These are phyloP conservation scores for Drosophila demipolita DNA, from an alignment of 2,888 invertebrate genomes.

Conservation along the genomic window DNA sequence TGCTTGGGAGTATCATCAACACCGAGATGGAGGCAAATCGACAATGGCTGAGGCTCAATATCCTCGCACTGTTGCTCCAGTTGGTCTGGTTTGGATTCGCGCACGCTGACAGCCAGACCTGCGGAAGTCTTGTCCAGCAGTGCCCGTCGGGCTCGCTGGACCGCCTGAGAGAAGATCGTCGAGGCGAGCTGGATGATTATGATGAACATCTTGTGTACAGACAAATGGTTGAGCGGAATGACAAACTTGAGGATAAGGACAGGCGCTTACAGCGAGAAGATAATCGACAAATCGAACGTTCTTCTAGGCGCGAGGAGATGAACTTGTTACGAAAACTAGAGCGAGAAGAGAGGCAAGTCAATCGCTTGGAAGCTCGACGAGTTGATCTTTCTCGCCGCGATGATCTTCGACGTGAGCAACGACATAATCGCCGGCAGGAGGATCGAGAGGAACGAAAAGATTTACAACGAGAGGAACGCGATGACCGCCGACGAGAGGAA, in stretches of 20 bases:
- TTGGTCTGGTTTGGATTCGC: constrained; percentile 25
- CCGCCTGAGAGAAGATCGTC: constrained; percentile 22
- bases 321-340: neutral
- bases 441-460: constrained; percentile 7
- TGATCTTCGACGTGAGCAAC: constrained; percentile 1
- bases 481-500: constrained; percentile 5
- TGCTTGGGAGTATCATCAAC: constrained; percentile 5
- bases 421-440: neutral
- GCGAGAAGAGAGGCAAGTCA: constrained; percentile 5
- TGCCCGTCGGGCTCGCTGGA: constrained; percentile 13
- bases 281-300: constrained; percentile 1
- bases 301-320: neutral
- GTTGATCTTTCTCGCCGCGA: constrained; percentile 6
- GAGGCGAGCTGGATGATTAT: constrained; percentile 52
- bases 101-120: constrained; percentile 21
- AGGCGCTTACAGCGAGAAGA: constrained; percentile 1
- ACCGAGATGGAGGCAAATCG: constrained; percentile 45
- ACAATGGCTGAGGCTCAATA: constrained; percentile 53
- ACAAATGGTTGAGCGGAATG: constrained; percentile 41
- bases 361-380: constrained; percentile 2
- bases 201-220: constrained; percentile 69
- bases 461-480: neutral
- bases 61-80: constrained; percentile 42
- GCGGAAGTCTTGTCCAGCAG: constrained; percentile 22
- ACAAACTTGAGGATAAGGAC: neutral